A percentile compares a stretch with the other conserved stretches of the same genome.
Evolutionary conservation across 2,113 vertebrate genomes (phyloP).

Genomic region (Morphnarchus princeps): DNA sequence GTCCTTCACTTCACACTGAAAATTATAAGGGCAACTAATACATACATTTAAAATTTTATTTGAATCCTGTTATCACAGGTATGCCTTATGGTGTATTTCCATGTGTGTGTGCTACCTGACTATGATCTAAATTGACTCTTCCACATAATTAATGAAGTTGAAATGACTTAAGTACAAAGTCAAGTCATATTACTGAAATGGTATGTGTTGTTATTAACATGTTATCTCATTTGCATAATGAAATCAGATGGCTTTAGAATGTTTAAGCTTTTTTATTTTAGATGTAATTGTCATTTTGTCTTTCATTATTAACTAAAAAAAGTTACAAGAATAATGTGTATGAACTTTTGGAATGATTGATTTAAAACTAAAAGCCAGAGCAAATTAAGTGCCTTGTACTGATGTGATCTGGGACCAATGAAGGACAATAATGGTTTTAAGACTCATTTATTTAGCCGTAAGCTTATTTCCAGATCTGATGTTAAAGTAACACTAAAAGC

Average conservation of each 20-base stretch:
- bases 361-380: slow-evolving; percentile 25
- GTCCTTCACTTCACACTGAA: not conserved
- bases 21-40: not conserved
- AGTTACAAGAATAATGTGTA: not conserved
- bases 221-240: slow-evolving; percentile 42
- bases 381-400: not conserved
- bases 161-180: slow-evolving; percentile 7
- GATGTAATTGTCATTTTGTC: slow-evolving; percentile 33
- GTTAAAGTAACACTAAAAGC: not conserved
- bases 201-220: slow-evolving; percentile 12
- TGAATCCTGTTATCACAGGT: not conserved
- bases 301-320: slow-evolving; percentile 29
- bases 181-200: slow-evolving; percentile 3
- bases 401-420: not conserved
- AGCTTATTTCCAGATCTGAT: not conserved
- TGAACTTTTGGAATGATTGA: slow-evolving; percentile 36
- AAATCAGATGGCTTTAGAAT: slow-evolving; percentile 37
- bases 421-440: not conserved
- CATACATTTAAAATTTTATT: not conserved
- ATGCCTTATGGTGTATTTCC: not conserved
- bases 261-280: slow-evolving; percentile 18
- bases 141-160: not conserved
- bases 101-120: not conserved
- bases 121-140: not conserved
- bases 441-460: not conserved